Conservation (phyloP, 2,113 vertebrate species). For the Phasianus colchicus region DNA sequence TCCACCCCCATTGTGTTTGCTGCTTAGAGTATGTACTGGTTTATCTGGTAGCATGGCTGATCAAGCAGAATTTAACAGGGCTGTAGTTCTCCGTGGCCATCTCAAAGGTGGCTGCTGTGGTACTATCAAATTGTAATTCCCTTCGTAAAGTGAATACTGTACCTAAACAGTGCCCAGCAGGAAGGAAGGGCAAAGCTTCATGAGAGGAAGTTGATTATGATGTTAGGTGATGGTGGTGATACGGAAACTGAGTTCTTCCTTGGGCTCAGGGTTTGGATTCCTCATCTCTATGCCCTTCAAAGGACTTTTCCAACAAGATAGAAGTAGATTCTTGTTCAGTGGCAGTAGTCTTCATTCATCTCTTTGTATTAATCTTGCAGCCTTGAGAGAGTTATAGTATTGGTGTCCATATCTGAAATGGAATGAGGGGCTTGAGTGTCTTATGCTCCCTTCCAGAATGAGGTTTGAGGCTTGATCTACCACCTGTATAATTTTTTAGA, state of each 20-base stretch:
- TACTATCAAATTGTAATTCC: not conserved
- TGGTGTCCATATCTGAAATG: no score
- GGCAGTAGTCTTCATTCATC: not conserved
- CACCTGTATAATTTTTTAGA: not conserved
- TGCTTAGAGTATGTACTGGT: not conserved
- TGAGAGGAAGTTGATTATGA: not conserved
- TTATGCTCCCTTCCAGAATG: accelerated
- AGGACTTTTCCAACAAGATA: not conserved
- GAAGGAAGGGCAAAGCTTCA: not conserved
- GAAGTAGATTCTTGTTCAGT: not conserved
- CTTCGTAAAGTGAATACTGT: not conserved
- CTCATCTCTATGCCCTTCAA: accelerated
- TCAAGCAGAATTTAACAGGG: not conserved
- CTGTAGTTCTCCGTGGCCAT: accelerated
- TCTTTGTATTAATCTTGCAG: not conserved
- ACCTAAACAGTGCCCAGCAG: not conserved
- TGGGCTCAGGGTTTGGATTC: not conserved
- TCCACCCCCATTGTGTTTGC: not conserved
- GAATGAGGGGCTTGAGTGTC: not conserved
- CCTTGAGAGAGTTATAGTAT: not conserved
- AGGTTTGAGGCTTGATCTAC: not conserved
- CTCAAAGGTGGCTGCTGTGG: accelerated
- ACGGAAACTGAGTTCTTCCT: not conserved
- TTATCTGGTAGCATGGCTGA: not conserved
- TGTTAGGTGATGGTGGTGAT: not conserved